A percentile compares a stretch with the other conserved stretches of the same genome.
phyloP scores from a whole-genome alignment of 1,140 invertebrate species.

The Rhizoglyphus robini region DNA sequence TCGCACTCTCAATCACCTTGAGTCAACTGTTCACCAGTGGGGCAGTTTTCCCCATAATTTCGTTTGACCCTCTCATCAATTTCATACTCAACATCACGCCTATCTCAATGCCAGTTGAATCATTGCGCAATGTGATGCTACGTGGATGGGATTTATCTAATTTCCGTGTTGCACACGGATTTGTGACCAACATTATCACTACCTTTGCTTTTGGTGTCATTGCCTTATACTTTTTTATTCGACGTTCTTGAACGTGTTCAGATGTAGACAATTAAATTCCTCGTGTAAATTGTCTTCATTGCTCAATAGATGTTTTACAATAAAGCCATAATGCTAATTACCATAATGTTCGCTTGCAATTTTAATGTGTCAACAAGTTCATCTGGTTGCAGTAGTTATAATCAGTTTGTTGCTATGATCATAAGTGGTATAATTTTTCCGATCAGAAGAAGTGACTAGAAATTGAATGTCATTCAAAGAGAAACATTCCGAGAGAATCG shows the following conservation, averaged over 20 bases:
- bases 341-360: no score
- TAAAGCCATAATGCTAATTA: no score
- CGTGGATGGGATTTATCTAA: conserved; percentile 1
- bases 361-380: no score
- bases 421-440: no score
- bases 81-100: not conserved
- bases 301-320: no score
- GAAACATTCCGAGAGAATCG: no score
- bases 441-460: no score
- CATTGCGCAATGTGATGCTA: conserved; percentile 16
- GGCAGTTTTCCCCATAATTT: conserved; percentile 9
- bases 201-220: conserved; percentile 3
- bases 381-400: no score
- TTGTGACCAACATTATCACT: conserved; percentile 5
- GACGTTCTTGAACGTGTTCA: not conserved
- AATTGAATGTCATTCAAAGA: no score
- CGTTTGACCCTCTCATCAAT: conserved; percentile 1
- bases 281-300: no score
- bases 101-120: conserved; percentile 9
- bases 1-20: conserved; percentile 11
- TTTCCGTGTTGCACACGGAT: conserved; percentile 6
- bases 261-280: no score
- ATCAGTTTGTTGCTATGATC: no score
- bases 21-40: conserved; percentile 16
- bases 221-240: conserved; percentile 8